Evolutionary conservation across 2,888 invertebrate species (phyloP).

Genomic region (Scaptomyza polygonia): DNA sequence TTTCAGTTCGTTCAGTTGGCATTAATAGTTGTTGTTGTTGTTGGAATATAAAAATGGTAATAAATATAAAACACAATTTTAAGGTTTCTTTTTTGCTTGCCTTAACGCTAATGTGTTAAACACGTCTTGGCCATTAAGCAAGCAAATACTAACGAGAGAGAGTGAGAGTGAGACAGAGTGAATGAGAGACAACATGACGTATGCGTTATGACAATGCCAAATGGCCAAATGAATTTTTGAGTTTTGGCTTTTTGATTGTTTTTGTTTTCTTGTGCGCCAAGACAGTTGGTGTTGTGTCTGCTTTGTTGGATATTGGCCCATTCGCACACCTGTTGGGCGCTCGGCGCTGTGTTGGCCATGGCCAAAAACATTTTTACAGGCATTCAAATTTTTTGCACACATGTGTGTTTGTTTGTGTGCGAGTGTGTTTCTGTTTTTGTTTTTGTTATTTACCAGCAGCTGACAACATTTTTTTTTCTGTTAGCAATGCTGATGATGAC

Average conservation of each 20-base stretch:
- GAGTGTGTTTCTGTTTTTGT: conserved; percentile 18
- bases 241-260: conserved; percentile 38
- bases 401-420: conserved; percentile 15
- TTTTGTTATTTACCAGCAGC: conserved; percentile 50
- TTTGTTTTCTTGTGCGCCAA: conserved; percentile 30
- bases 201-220: conserved; percentile 74
- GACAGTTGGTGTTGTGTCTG: conserved; percentile 28
- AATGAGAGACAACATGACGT: conserved; percentile 61
- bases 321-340: conserved; percentile 70
- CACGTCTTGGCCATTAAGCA: conserved; percentile 75
- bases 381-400: conserved; percentile 64
- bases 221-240: conserved; percentile 51
- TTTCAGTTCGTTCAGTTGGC: conserved; percentile 35
- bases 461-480: conserved; percentile 65
- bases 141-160: conserved; percentile 7
- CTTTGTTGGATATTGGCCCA: conserved; percentile 53
- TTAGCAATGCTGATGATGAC: conserved; percentile 69
- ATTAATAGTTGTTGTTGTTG: conserved; percentile 14
- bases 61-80: conserved; percentile 62
- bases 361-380: conserved; percentile 45
- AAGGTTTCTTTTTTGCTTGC: conserved; percentile 44
- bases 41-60: conserved; percentile 54
- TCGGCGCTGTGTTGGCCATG: conserved; percentile 60
- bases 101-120: conserved; percentile 73
- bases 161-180: neutral